Evolutionary conservation across 2,888 invertebrate species (phyloP).

Genomic region (Thumatha senex): DNA sequence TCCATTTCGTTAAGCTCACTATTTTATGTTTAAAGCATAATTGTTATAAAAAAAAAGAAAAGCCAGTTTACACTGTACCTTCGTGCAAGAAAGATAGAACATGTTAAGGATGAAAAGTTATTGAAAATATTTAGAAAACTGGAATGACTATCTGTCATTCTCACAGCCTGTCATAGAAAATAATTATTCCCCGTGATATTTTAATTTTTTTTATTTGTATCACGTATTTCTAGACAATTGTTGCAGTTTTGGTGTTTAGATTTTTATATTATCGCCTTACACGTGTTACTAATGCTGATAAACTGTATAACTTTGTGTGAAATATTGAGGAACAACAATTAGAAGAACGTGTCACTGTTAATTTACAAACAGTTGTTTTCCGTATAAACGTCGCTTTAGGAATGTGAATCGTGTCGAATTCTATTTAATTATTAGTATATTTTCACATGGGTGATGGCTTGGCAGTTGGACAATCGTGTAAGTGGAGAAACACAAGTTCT

Average conservation of each 20-base stretch:
- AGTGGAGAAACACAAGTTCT: conserved; percentile 42
- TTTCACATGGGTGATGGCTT: conserved; percentile 83
- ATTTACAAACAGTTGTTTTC: conserved; percentile 71
- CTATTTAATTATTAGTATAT: conserved; percentile 70
- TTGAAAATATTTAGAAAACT: neutral
- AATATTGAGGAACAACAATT: conserved; percentile 56
- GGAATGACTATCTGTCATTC: conserved; percentile 32
- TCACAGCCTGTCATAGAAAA: conserved; percentile 48
- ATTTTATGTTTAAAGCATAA: conserved; percentile 15
- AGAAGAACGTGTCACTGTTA: conserved; percentile 76
- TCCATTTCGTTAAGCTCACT: neutral
- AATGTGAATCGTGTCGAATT: conserved; percentile 74
- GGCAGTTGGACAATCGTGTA: conserved; percentile 82
- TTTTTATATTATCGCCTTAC: conserved; percentile 52
- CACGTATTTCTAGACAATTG: conserved; percentile 61
- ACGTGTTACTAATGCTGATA: conserved; percentile 60
- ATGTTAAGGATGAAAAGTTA: conserved; percentile 13
- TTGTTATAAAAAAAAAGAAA: no score
- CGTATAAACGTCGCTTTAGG: conserved; percentile 68
- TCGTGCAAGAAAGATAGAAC: conserved; percentile 14
- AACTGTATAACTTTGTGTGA: conserved; percentile 49
- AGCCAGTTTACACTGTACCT: no score
- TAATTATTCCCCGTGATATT: conserved; percentile 68
- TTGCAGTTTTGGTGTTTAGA: conserved; percentile 65
- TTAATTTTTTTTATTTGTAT: conserved; percentile 79